Percentiles rank a stretch among this genome's conserved stretches.
Evolutionary conservation across 2,113 vertebrate species (phyloP).

Genomic region (Pygoscelis adeliae): DNA sequence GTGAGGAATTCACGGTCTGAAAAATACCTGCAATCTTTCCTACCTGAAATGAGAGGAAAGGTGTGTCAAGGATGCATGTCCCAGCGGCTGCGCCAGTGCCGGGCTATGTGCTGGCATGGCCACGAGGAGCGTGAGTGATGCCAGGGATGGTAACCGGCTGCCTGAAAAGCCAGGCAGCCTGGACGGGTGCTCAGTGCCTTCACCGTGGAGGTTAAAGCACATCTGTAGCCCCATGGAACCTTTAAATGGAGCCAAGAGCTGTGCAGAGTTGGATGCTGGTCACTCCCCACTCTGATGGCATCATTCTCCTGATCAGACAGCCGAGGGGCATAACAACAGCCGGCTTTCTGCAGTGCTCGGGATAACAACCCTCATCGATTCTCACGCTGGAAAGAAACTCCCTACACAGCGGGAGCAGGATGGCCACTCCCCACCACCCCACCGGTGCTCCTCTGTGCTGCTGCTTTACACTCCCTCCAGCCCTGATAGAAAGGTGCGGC

Average conservation of each 20-base stretch:
- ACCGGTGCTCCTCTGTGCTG: background rate
- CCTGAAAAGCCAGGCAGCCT: background rate
- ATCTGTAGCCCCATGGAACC: rapidly evolving
- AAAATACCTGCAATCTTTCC: background rate
- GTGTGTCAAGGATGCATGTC: rapidly evolving
- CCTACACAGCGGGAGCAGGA: background rate
- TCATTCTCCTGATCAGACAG: background rate
- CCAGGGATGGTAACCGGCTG: rapidly evolving
- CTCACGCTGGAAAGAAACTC: background rate
- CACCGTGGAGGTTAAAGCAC: rapidly evolving
- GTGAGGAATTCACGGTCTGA: rapidly evolving
- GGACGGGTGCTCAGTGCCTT: background rate
- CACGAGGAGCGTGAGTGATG: rapidly evolving
- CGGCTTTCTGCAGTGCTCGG: background rate
- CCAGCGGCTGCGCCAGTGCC: rapidly evolving
- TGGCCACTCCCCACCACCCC: background rate
- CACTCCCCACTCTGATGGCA: rapidly evolving
- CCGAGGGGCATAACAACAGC: background rate
- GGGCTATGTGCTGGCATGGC: background rate
- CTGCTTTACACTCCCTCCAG: background rate
- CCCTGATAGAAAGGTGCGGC: background rate
- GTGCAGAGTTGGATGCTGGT: rapidly evolving
- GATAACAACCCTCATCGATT: background rate
- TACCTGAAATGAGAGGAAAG: rapidly evolving
- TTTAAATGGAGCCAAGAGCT: background rate